These are phyloP conservation scores for Caenorhabditis zanzibari DNA, from an alignment of 2,888 invertebrate genomes.

Conservation along the genomic window DNA sequence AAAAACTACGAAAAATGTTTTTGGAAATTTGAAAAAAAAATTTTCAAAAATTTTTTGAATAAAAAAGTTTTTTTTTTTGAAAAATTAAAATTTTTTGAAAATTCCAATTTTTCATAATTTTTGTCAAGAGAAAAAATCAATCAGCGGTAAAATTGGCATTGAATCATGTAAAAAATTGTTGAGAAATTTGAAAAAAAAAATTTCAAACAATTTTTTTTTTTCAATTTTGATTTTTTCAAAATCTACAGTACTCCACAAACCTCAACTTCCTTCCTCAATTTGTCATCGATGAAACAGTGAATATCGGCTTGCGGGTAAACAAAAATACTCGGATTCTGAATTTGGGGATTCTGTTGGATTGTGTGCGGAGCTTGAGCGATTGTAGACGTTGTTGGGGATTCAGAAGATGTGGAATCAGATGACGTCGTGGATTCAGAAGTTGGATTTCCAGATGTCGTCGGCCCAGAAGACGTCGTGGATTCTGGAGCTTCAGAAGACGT, in stretches of 20 bases:
- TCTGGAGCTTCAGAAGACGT: not conserved
- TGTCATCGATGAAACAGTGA: conserved; percentile 33
- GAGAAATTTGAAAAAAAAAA: too few relatives aligned
- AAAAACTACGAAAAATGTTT: too few relatives aligned
- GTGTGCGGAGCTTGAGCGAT: not conserved
- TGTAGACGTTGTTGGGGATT: not conserved
- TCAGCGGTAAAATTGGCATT: too few relatives aligned
- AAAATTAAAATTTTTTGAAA: too few relatives aligned
- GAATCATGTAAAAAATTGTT: too few relatives aligned
- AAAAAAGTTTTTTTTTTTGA: too few relatives aligned
- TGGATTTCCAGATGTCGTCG: not conserved
- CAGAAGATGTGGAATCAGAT: not conserved
- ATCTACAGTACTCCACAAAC: conserved; percentile 5
- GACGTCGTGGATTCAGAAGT: not conserved
- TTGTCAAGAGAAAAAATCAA: too few relatives aligned
- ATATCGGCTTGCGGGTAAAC: not conserved
- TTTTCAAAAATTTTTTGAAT: too few relatives aligned
- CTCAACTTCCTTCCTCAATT: conserved; percentile 8
- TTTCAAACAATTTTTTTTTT: too few relatives aligned
- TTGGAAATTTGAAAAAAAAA: too few relatives aligned
- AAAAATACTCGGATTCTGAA: not conserved
- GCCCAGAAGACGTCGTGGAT: not conserved
- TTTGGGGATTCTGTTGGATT: not conserved
- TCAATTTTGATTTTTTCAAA: too few relatives aligned
- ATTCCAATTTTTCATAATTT: too few relatives aligned